A percentile compares a stretch with the other conserved stretches of the same genome.
Evolutionary conservation across 2,888 invertebrate genomes (phyloP).

Genomic region (Volucella inflata): DNA sequence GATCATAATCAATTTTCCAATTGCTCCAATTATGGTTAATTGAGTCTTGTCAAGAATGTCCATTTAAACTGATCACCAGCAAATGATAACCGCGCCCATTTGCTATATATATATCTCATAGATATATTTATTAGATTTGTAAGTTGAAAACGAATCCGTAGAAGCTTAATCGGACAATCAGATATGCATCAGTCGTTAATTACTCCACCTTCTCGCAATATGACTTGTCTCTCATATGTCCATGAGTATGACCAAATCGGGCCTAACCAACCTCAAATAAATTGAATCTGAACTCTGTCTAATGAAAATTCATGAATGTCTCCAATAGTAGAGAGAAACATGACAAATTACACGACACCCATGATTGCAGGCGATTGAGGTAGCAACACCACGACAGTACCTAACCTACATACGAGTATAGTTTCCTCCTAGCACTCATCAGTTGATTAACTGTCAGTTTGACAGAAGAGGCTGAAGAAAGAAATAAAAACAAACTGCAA

Average conservation of each 20-base stretch:
- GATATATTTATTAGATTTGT: constrained; percentile 63
- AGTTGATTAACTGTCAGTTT: constrained; percentile 68
- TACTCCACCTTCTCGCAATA: constrained; percentile 71
- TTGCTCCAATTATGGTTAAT: constrained; percentile 68
- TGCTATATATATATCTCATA: constrained; percentile 6
- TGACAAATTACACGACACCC: constrained; percentile 75
- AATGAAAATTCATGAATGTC: constrained; percentile 71
- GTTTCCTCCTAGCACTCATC: constrained; percentile 60
- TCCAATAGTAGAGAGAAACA: constrained; percentile 44
- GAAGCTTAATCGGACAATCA: constrained; percentile 32
- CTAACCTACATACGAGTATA: constrained; percentile 47
- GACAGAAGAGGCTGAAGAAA: constrained; percentile 20
- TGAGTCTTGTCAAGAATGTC: constrained; percentile 56
- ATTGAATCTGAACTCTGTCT: constrained; percentile 37
- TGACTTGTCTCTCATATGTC: constrained; percentile 2
- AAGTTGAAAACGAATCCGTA: constrained; percentile 48
- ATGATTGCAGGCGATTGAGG: constrained; percentile 46
- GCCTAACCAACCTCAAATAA: constrained; percentile 31
- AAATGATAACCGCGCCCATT: constrained; percentile 52
- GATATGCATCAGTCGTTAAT: constrained; percentile 72
- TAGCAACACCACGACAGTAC: constrained; percentile 6
- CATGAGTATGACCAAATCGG: constrained; percentile 51
- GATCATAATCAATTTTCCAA: constrained; percentile 64
- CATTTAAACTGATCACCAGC: constrained; percentile 39
- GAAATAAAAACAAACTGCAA: constrained; percentile 6